Percentiles rank a stretch among this genome's conserved stretches.
Conservation (phyloP, 2,888 invertebrate genomes). For the Phalangium opilio region DNA sequence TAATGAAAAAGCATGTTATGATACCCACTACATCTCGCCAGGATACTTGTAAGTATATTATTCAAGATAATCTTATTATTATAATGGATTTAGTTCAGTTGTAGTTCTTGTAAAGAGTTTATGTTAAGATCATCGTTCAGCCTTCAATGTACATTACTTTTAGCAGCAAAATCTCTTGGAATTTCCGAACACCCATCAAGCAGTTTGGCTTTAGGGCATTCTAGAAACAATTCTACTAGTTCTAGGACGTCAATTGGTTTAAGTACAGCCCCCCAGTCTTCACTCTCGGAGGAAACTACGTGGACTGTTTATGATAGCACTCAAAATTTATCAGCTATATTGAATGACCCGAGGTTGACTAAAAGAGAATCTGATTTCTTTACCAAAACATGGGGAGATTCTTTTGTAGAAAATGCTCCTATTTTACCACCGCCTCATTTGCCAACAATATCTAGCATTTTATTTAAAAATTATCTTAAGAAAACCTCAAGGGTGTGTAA, state of each 20-base stretch:
- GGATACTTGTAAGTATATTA: neutral
- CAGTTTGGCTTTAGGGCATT: no score
- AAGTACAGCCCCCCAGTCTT: no score
- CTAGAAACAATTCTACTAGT: no score
- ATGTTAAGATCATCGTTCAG: no score
- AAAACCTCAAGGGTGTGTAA: conserved; percentile 36
- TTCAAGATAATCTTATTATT: no score
- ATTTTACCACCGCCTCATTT: conserved; percentile 63
- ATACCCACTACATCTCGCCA: neutral
- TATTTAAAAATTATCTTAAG: conserved; percentile 74
- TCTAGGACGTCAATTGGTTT: no score
- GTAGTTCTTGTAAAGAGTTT: no score
- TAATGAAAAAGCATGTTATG: conserved; percentile 44
- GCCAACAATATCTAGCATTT: conserved; percentile 61
- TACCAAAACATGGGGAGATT: conserved; percentile 94
- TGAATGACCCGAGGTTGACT: conserved; percentile 70
- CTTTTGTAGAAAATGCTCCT: conserved; percentile 63
- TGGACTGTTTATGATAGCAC: conserved; percentile 83
- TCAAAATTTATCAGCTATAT: conserved; percentile 85
- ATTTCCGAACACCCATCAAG: no score
- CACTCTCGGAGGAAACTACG: conserved; percentile 14
- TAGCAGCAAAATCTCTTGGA: no score
- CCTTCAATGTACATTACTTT: no score
- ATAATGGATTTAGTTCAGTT: no score
- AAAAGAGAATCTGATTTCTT: conserved; percentile 82